A percentile compares a stretch with the other conserved stretches of the same genome.
Evolutionary conservation across 2,797 vertebrate species (phyloP).

Genomic region (Rhynchonycteris naso): DNA sequence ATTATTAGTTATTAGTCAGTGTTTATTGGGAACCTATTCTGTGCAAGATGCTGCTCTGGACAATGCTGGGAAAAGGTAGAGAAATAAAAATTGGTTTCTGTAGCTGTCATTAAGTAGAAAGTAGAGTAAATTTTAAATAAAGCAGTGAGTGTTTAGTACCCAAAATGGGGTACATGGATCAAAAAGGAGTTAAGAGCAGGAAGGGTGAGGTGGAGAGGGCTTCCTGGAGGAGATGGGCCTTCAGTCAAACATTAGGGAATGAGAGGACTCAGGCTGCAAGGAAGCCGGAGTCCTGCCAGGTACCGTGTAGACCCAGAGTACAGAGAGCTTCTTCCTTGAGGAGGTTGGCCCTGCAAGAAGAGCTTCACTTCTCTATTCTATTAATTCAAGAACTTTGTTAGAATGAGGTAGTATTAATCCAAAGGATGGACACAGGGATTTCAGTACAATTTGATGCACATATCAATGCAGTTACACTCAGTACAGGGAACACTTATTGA

Average conservation of each 20-base stretch:
- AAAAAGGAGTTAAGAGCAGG: not conserved
- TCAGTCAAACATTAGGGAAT: not conserved
- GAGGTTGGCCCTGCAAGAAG: not conserved
- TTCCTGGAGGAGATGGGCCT: not conserved
- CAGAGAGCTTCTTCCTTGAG: not conserved
- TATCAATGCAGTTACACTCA: not conserved
- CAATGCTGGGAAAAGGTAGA: not conserved
- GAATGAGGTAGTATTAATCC: not conserved
- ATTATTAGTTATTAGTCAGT: not conserved
- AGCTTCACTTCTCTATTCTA: not conserved
- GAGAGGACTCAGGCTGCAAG: not conserved
- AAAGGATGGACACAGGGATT: not conserved
- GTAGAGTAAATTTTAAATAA: not conserved
- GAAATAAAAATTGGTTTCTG: not conserved
- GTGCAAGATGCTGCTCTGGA: not conserved
- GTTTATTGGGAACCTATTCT: not conserved
- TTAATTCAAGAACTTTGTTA: not conserved
- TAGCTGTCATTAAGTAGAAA: not conserved
- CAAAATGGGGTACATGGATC: not conserved
- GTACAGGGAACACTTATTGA: not conserved
- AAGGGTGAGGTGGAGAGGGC: not conserved
- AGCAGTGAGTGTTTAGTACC: not conserved
- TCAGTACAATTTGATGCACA: not conserved
- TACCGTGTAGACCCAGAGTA: no score
- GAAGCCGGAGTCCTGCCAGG: not conserved